Base-by-base conservation (phyloP, 2,113 vertebrate genomes). In the Pampusana beccarii region DNA sequence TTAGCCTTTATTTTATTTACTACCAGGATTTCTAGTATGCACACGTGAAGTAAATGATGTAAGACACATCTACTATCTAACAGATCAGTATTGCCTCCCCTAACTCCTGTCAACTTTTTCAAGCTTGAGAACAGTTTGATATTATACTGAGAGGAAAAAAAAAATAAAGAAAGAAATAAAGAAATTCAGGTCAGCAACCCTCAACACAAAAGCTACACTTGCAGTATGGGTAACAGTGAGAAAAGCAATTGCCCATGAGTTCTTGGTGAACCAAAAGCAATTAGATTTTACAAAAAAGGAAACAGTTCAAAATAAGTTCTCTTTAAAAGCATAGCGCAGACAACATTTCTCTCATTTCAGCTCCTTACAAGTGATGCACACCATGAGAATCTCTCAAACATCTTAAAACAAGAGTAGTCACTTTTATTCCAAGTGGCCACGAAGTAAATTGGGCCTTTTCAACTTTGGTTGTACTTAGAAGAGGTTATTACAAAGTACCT, bases 211-310 rank as follows among this genome's bases (percentile, higher is more conserved):
- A 96, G 93, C 95, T 62, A 16, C 58, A 90, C 95, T 96, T 86
- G 94, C 91, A 97, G 94, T 51, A 53, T 33, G 82, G 95, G 60
- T 89, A 97, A 94, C 29, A 92, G 92, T 44, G 70, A 97, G 95
- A 95, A 97, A 98, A 97, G 96, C 97, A 98, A 98, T 98, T 98
- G 97, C 73, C 96, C 72, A 42, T 90, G 95, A 98, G 94, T 96
- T 97, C 97, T 78, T 94, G 92, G 93, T 87, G 95, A 98, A 97
- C 95, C 90, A 94, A 97, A 98, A 97, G 96, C 97, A 98, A 98
- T 98, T 98, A 97, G 97, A 96, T 98, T 98, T 93, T 87, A 95
- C 87, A 97, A 96, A 88, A 97, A 96, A 95, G 81, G 80, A 95
- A 97, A 91, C 40, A 7, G 89, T 79, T 81, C 92, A 91, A 97